phyloP scores from a whole-genome alignment of 2,113 vertebrate species.

The Cyanoramphus novaezelandiae region DNA sequence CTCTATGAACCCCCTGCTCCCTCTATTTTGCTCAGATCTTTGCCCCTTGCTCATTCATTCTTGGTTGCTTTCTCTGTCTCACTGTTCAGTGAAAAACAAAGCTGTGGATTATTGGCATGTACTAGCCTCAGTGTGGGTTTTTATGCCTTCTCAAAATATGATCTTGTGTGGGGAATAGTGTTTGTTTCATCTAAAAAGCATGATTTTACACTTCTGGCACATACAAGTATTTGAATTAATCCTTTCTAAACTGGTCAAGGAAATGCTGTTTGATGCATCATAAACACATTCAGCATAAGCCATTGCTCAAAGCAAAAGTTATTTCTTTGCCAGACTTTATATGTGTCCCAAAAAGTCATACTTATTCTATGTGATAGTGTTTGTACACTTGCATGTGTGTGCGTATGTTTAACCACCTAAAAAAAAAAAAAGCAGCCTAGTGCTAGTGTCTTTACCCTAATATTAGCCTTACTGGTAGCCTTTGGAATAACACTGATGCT shows the following conservation, averaged over 20 bases:
- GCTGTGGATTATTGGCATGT: neutral
- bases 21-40: neutral
- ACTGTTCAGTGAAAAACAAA: neutral
- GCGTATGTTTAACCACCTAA: neutral
- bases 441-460: neutral
- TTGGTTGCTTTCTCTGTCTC: neutral
- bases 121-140: rapidly evolving
- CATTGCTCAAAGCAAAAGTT: neutral
- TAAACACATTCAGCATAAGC: neutral
- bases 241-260: neutral
- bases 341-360: neutral
- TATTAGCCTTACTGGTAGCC: neutral
- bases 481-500: neutral
- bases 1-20: neutral
- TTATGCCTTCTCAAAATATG: neutral
- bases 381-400: rapidly evolving
- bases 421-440: neutral
- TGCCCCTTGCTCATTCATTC: neutral
- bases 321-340: neutral
- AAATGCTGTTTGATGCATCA: neutral
- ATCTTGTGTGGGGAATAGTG: neutral
- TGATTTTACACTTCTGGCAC: neutral
- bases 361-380: neutral
- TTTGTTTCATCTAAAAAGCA: neutral
- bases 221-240: constrained; percentile 2